These are phyloP conservation scores for Luehdorfia chinensis DNA, from an alignment of 1,140 invertebrate species.

Conservation along the genomic window DNA sequence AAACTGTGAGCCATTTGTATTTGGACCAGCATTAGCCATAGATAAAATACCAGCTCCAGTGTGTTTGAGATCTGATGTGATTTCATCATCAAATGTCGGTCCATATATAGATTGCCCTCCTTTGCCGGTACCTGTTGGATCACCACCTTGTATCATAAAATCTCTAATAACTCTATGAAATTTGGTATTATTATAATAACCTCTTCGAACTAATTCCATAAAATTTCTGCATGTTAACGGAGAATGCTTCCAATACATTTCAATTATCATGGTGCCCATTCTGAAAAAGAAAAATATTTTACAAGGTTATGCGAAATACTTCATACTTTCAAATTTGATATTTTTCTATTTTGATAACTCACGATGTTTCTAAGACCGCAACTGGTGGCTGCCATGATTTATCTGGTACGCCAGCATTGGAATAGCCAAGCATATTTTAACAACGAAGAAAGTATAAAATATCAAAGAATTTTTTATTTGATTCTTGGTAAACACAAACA, in stretches of 20 bases:
- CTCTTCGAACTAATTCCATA: slow-evolving; percentile 92
- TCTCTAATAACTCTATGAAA: slow-evolving; percentile 98
- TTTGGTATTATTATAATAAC: slow-evolving; percentile 97
- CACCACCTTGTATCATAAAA: slow-evolving; percentile 98
- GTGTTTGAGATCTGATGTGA: slow-evolving; percentile 95
- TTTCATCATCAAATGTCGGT: slow-evolving; percentile 96
- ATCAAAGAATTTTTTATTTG: too few relatives aligned
- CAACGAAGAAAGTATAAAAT: not conserved
- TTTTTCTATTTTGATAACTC: slow-evolving; percentile 55
- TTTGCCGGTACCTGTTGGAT: slow-evolving; percentile 96
- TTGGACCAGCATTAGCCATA: slow-evolving; percentile 94
- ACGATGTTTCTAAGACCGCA: slow-evolving; percentile 88
- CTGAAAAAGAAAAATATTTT: slow-evolving; percentile 77
- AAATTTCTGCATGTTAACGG: slow-evolving; percentile 98
- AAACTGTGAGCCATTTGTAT: slow-evolving; percentile 99
- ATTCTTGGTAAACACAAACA: too few relatives aligned
- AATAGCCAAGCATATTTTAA: slow-evolving; percentile 51
- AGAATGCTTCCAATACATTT: slow-evolving; percentile 98
- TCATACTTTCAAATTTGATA: not conserved
- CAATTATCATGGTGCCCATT: slow-evolving; percentile 94
- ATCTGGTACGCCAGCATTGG: slow-evolving; percentile 84
- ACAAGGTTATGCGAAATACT: slow-evolving; percentile 11
- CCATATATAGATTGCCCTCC: slow-evolving; percentile 98
- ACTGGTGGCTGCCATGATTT: slow-evolving; percentile 92
- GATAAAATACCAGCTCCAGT: slow-evolving; percentile 86